phyloP scores from a whole-genome alignment of 2,797 vertebrate genomes.

The Coendou prehensilis region DNA sequence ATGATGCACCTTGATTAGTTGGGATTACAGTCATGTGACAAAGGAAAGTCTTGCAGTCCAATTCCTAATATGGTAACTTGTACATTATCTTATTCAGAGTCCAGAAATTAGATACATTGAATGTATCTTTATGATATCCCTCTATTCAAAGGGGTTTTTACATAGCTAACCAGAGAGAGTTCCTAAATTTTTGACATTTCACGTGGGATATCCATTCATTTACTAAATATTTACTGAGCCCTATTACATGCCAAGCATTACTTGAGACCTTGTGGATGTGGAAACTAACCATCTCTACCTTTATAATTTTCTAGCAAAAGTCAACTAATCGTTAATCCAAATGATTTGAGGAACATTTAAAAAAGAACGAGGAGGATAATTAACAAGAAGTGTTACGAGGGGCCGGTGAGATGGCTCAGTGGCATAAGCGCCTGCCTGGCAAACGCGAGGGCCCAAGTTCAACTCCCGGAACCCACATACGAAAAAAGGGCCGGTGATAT shows the following conservation, averaged over 20 bases:
- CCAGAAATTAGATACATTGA: slow-evolving; percentile 38
- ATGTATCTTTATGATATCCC: background rate
- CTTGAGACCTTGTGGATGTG: background rate
- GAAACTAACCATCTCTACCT: background rate
- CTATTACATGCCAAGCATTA: background rate
- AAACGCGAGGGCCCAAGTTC: no score
- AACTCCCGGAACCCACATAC: no score
- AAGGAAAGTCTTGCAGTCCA: slow-evolving; percentile 46
- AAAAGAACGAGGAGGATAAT: background rate
- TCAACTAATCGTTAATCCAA: slow-evolving; percentile 1
- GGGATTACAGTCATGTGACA: slow-evolving; percentile 20
- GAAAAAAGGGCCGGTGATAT: no score
- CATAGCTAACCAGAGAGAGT: background rate
- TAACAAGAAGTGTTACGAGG: background rate
- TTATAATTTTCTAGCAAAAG: background rate
- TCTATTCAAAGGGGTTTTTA: background rate
- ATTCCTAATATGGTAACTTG: background rate
- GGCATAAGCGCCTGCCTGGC: no score
- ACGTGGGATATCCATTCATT: background rate
- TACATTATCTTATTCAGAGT: slow-evolving; percentile 25
- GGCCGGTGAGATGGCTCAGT: no score
- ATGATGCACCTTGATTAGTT: slow-evolving; percentile 47
- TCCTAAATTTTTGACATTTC: slow-evolving; percentile 14
- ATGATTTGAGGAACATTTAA: background rate
- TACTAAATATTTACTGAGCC: background rate